Conservation (phyloP, 2,888 invertebrate genomes). For the Crocallis elinguaria region DNA sequence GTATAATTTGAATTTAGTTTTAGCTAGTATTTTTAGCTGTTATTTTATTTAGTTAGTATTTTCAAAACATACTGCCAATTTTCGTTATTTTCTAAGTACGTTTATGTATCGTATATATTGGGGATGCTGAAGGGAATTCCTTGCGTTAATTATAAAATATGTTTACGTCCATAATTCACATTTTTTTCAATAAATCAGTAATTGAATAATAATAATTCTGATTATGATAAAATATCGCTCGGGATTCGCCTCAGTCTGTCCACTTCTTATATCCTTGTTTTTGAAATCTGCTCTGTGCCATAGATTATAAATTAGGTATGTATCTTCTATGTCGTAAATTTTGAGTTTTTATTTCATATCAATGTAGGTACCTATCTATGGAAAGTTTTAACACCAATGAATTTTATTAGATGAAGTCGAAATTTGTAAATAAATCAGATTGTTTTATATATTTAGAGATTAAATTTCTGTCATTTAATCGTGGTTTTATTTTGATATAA, state of each 20-base stretch:
- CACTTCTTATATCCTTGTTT: too few relatives aligned
- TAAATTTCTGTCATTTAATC: conserved; percentile 68
- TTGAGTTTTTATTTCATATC: not conserved
- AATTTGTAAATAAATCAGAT: conserved; percentile 69
- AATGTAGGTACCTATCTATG: too few relatives aligned
- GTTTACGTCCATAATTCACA: too few relatives aligned
- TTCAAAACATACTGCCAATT: conserved; percentile 60
- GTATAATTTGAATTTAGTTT: not conserved
- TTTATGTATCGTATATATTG: too few relatives aligned
- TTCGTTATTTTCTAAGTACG: conserved; percentile 42
- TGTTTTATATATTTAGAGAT: conserved; percentile 76
- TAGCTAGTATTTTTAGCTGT: not conserved
- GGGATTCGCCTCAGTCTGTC: too few relatives aligned
- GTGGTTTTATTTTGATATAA: conserved; percentile 48
- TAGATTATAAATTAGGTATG: conserved; percentile 47
- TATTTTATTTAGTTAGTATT: conserved; percentile 3
- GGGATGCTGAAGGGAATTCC: too few relatives aligned
- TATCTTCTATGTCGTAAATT: not conserved
- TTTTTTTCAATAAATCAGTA: too few relatives aligned
- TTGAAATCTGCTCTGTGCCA: conserved; percentile 64
- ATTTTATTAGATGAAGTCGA: conserved; percentile 20
- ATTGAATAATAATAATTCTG: too few relatives aligned
- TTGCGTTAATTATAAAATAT: too few relatives aligned
- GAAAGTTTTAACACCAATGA: not conserved
- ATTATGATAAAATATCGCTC: too few relatives aligned